phyloP scores from a whole-genome alignment of 1,140 invertebrate species.

The Formica selysi region DNA sequence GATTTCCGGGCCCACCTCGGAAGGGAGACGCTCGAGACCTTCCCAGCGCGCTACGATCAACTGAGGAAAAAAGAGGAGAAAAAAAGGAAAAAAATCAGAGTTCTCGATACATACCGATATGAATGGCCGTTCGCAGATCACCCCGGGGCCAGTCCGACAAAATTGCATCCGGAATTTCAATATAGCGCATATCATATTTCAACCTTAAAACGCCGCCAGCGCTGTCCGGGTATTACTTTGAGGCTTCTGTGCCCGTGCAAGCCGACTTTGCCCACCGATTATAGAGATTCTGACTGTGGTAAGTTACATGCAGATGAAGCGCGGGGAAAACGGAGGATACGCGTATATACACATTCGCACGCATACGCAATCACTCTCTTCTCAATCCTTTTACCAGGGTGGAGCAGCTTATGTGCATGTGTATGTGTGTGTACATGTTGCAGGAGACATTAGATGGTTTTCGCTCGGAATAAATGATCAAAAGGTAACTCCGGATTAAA shows the following conservation, averaged over 20 bases:
- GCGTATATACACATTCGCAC: not conserved
- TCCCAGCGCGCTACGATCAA: not conserved
- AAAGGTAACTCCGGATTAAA: slow-evolving; percentile 61
- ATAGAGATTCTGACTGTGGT: slow-evolving; percentile 68
- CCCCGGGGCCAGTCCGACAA: slow-evolving; percentile 51
- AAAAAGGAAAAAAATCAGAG: not conserved
- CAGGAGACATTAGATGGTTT: slow-evolving; percentile 63
- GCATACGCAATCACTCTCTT: no score
- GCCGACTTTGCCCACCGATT: slow-evolving; percentile 71
- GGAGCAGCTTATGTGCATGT: not conserved
- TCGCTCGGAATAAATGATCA: slow-evolving; percentile 71
- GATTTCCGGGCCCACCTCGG: slow-evolving; percentile 1
- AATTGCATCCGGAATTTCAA: slow-evolving; percentile 78
- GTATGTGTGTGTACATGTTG: not conserved
- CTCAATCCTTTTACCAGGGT: slow-evolving; percentile 35
- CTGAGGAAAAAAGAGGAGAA: not conserved
- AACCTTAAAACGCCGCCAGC: slow-evolving; percentile 71
- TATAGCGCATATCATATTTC: slow-evolving; percentile 74
- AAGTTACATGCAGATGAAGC: slow-evolving; percentile 46
- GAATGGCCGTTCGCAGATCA: slow-evolving; percentile 3
- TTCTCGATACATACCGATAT: slow-evolving; percentile 43
- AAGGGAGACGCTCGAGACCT: slow-evolving; percentile 7
- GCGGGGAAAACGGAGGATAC: not conserved
- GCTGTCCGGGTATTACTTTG: slow-evolving; percentile 74
- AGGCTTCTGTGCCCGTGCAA: slow-evolving; percentile 35